A percentile compares a stretch with the other conserved stretches of the same genome.
Conservation (phyloP, 2,888 invertebrate genomes). For the Ramazzottius varieornatus region DNA sequence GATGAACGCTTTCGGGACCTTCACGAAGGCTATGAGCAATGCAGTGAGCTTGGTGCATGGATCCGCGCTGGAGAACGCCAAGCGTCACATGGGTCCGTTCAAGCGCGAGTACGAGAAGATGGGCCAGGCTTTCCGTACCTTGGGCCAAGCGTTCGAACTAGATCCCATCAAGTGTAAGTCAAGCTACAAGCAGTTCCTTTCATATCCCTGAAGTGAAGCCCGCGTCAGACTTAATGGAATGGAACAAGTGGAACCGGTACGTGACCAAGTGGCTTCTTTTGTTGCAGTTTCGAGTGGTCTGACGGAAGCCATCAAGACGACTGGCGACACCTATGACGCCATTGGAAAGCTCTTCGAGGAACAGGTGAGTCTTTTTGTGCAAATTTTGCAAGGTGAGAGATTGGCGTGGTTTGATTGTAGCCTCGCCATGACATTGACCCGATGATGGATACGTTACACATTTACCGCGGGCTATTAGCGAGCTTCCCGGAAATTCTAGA, state of each 20-base stretch:
- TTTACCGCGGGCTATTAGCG: constrained; percentile 71
- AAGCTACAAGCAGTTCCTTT: constrained; percentile 8
- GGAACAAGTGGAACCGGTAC: not conserved
- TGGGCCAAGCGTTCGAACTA: constrained; percentile 55
- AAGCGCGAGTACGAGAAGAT: constrained; percentile 70
- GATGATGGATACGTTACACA: constrained; percentile 61
- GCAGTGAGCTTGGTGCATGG: constrained; percentile 55
- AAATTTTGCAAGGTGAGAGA: not conserved
- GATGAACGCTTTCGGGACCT: constrained; percentile 53
- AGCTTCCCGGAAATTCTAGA: constrained; percentile 67
- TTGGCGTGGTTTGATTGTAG: constrained; percentile 12
- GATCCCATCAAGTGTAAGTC: constrained; percentile 33
- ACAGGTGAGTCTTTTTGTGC: constrained; percentile 34
- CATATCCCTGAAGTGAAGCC: not conserved
- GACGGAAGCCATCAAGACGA: constrained; percentile 51
- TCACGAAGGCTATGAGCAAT: constrained; percentile 57
- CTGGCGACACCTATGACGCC: constrained; percentile 62
- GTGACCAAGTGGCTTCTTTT: constrained; percentile 4
- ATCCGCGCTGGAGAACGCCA: constrained; percentile 55
- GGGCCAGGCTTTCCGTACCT: constrained; percentile 52
- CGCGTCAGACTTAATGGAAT: constrained; percentile 5
- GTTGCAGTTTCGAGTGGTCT: constrained; percentile 21
- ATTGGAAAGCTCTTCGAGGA: constrained; percentile 70
- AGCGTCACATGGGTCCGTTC: constrained; percentile 55
- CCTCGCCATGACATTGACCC: constrained; percentile 60